phyloP scores from a whole-genome alignment of 2,888 invertebrate genomes.

The Phortica okadai region DNA sequence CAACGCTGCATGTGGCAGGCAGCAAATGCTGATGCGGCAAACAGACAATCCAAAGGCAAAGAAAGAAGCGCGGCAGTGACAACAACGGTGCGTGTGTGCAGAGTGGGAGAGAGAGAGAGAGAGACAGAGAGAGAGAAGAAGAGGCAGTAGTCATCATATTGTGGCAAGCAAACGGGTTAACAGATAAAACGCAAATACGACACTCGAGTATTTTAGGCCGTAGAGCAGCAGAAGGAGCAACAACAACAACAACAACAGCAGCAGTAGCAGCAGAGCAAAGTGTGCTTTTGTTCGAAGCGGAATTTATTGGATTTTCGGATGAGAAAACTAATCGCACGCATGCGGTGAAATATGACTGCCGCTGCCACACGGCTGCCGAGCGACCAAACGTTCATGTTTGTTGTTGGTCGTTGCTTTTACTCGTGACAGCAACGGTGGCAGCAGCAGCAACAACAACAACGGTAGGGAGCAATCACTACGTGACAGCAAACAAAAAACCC shows the following conservation, averaged over 20 bases:
- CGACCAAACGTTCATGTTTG: too few relatives aligned
- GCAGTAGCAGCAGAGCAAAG: background rate
- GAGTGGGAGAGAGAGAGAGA: background rate
- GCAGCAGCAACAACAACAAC: background rate
- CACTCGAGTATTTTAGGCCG: constrained; percentile 13
- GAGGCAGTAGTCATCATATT: background rate
- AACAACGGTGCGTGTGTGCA: background rate
- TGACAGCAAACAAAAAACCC: constrained; percentile 28
- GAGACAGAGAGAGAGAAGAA: background rate
- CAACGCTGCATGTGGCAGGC: background rate
- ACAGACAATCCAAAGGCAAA: too few relatives aligned
- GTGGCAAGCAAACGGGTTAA: background rate
- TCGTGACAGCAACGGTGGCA: too few relatives aligned
- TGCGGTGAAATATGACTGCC: constrained; percentile 29
- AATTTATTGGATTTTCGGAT: constrained; percentile 33
- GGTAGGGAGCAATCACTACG: constrained; percentile 5
- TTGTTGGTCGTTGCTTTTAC: too few relatives aligned
- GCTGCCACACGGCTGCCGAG: background rate
- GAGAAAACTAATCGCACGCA: constrained; percentile 33
- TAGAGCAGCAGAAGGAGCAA: background rate
- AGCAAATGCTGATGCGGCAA: background rate
- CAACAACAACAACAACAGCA: background rate
- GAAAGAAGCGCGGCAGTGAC: background rate
- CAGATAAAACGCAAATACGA: constrained; percentile 27
- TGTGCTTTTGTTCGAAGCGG: constrained; percentile 25